Evolutionary conservation across 1,140 invertebrate genomes (phyloP), one percentile per base, ranked within the genome.

Genomic region (Leucophenga varia): DNA sequence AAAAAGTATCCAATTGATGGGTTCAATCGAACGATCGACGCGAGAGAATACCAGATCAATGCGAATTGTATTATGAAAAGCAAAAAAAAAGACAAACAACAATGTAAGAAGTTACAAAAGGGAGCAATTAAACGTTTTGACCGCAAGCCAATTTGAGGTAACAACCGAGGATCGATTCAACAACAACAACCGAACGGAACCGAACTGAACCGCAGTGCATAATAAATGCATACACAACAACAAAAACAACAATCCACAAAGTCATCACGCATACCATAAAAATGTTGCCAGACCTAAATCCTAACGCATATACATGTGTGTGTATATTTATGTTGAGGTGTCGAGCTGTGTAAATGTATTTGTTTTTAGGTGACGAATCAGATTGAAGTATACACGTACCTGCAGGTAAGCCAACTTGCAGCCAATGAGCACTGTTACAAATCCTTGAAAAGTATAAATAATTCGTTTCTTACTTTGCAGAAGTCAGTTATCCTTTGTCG

Each of bases 111-210:
- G 32, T 25, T 12, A 36, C 16, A 30, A 53, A 47, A 21, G n/a
- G n/a, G n/a, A n/a, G 41, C 54, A 72, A 64, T 72, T 70, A 70
- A 73, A 63, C 65, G 63, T 70, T 68, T 70, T 65, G 70, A 73
- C 70, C 70, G 58, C 70, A 73, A 72, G 69, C 58, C 65, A 72
- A 70, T 64, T 67, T 54, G 49, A 58, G 55, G 60, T 60, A 64
- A 52, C 60, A 43, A 46, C 39, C 49, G 31, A 12, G 30, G 12
- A 30, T 3, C 35, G 9, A 17, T n/a, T 6, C 35, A 17, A 14
- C 18, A n/a, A 37, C 35, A 17, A 37, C 5, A 35, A 3, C 35
- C 35, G 9, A 17, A 14, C 16, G 14, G n/a, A n/a, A n/a, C 18
- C 18, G 14, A 37, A 14, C n/a, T 16, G 10, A 16, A 37, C 3